These are phyloP conservation scores for Philopotamus ludificatus DNA, from an alignment of 1,140 invertebrate species.

Conservation along the genomic window DNA sequence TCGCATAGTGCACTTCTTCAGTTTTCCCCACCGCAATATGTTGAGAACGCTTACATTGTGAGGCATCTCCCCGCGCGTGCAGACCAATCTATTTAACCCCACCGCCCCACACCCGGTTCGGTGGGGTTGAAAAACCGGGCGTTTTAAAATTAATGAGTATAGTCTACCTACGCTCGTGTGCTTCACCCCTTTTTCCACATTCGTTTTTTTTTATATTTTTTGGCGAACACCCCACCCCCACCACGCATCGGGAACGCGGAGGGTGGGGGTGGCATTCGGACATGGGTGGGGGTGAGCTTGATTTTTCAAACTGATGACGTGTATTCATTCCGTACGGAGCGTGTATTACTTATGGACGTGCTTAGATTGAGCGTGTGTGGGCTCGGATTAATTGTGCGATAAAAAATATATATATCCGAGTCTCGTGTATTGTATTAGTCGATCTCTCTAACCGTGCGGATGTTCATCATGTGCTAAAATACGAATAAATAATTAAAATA, in stretches of 20 bases:
- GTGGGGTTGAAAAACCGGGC: constrained; percentile 57
- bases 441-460: background rate
- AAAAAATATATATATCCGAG: background rate
- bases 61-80: constrained; percentile 43
- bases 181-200: constrained; percentile 41
- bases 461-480: background rate
- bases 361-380: constrained; percentile 3
- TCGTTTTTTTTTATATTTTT: constrained; percentile 40
- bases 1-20: too few species aligned
- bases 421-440: background rate
- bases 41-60: constrained; percentile 19
- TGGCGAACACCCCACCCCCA: constrained; percentile 26
- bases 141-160: constrained; percentile 62
- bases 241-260: constrained; percentile 11
- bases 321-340: constrained; percentile 58
- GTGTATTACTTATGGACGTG: constrained; percentile 42
- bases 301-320: constrained; percentile 62
- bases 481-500: background rate
- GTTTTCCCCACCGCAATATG: background rate
- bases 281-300: constrained; percentile 48
- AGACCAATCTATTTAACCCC: constrained; percentile 55
- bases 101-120: constrained; percentile 45
- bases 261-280: constrained; percentile 27
- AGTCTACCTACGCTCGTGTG: constrained; percentile 42
- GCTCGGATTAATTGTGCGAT: constrained; percentile 9